A percentile compares a stretch with the other conserved stretches of the same genome.
phyloP scores from a whole-genome alignment of 2,113 vertebrate genomes.

The Pelmatolapia mariae region DNA sequence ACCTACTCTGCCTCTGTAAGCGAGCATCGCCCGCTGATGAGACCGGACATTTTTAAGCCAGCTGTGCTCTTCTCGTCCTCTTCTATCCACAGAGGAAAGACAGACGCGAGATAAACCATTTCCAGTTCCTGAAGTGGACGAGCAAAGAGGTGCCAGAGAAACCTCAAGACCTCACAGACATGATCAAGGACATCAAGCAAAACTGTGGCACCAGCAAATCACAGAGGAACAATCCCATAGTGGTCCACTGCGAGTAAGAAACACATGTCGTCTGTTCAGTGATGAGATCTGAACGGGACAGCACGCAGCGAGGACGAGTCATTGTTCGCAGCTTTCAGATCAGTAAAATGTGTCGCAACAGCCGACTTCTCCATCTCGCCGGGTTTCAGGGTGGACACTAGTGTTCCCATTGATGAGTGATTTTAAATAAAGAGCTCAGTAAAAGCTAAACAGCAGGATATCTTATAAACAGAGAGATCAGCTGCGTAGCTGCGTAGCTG shows the following conservation, averaged over 20 bases:
- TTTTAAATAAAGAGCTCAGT: background rate
- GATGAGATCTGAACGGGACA: background rate
- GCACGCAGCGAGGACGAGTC: background rate
- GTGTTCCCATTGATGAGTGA: background rate
- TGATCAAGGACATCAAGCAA: constrained; percentile 77
- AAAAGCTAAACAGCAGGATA: background rate
- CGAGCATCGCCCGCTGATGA: background rate
- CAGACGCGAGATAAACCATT: constrained; percentile 76
- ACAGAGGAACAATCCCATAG: constrained; percentile 49
- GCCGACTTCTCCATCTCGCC: background rate
- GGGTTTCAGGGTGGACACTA: rapidly evolving
- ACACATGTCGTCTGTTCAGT: background rate
- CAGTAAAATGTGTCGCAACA: background rate
- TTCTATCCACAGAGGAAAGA: constrained; percentile 81
- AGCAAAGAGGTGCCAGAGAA: constrained; percentile 72
- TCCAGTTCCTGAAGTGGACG: constrained; percentile 83
- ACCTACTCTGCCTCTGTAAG: background rate
- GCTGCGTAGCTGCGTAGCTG: rapidly evolving
- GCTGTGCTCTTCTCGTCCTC: background rate
- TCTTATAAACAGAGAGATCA: background rate
- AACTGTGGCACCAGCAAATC: constrained; percentile 27
- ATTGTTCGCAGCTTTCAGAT: background rate
- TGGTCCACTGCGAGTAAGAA: constrained; percentile 86
- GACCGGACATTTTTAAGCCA: background rate
- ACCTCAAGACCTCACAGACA: constrained; percentile 72